Evolutionary conservation across 1,140 invertebrate species (phyloP).

Genomic region (Steinernema khuongi): DNA sequence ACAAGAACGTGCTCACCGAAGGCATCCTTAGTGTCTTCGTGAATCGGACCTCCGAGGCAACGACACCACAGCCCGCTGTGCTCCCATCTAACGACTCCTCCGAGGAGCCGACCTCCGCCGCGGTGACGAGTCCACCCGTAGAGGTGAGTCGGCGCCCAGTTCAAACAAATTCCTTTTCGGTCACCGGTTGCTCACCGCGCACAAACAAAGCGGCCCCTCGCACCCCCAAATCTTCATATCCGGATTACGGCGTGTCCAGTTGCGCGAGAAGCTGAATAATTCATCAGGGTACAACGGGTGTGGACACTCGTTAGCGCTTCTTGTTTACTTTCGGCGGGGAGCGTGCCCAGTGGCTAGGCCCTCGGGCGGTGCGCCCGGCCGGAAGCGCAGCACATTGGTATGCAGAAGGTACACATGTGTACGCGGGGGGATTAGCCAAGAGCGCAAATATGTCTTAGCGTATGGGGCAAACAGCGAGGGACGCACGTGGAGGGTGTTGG

Average conservation of each 20-base stretch:
- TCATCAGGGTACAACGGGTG: neutral
- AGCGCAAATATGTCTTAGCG: too few relatives aligned
- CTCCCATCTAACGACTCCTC: neutral
- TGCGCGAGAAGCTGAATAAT: slow-evolving; percentile 7
- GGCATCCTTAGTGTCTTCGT: slow-evolving; percentile 27
- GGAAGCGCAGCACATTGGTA: too few relatives aligned
- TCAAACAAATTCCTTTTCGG: slow-evolving; percentile 15
- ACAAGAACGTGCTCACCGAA: slow-evolving; percentile 9
- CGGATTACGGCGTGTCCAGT: slow-evolving; percentile 14
- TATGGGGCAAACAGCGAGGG: too few relatives aligned
- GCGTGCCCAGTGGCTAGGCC: neutral
- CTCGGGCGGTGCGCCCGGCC: too few relatives aligned
- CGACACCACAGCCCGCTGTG: neutral
- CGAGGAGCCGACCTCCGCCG: neutral
- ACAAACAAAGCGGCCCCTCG: slow-evolving; percentile 8
- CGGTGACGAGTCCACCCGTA: neutral
- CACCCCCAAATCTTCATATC: slow-evolving; percentile 9
- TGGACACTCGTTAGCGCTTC: neutral
- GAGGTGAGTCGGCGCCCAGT: slow-evolving; percentile 3
- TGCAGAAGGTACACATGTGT: too few relatives aligned
- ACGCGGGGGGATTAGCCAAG: too few relatives aligned
- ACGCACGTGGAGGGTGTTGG: too few relatives aligned
- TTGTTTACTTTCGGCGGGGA: neutral
- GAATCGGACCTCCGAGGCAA: neutral
- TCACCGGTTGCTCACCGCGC: neutral